Evolutionary conservation across 2,113 vertebrate genomes (phyloP).

Genomic region (Nibea albiflora): DNA sequence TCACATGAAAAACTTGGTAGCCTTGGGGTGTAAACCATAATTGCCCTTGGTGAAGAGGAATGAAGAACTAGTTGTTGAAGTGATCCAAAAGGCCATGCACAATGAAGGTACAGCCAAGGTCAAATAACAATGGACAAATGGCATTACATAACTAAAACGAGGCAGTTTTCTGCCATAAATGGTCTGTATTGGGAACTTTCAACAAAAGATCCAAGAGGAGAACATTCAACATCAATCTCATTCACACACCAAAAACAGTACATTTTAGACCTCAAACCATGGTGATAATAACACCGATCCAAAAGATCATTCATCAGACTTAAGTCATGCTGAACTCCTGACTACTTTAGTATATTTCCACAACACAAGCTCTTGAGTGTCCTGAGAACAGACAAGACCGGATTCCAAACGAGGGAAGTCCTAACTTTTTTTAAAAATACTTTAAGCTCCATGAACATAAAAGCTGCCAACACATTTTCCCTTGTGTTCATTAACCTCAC

Average conservation of each 20-base stretch:
- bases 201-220: neutral
- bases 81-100: conserved; percentile 1
- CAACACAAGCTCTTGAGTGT: conserved; percentile 27
- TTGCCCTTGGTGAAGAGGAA: conserved; percentile 16
- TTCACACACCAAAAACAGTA: neutral
- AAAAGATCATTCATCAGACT: conserved; percentile 19
- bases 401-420: conserved; percentile 23
- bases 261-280: neutral
- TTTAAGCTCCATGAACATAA: conserved; percentile 37
- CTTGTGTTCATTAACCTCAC: conserved; percentile 24
- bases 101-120: conserved; percentile 18
- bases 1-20: conserved; percentile 18
- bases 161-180: neutral
- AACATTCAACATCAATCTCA: neutral
- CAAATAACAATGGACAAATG: neutral
- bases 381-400: conserved; percentile 28
- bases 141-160: conserved; percentile 3
- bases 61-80: neutral
- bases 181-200: neutral
- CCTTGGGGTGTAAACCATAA: conserved; percentile 38
- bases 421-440: conserved; percentile 41
- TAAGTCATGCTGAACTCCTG: conserved; percentile 20
- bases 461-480: conserved; percentile 39
- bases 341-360: conserved; percentile 43
- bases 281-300: neutral